These are phyloP conservation scores for Limnothrissa miodon DNA, from an alignment of 2,113 vertebrate species.

Conservation along the genomic window DNA sequence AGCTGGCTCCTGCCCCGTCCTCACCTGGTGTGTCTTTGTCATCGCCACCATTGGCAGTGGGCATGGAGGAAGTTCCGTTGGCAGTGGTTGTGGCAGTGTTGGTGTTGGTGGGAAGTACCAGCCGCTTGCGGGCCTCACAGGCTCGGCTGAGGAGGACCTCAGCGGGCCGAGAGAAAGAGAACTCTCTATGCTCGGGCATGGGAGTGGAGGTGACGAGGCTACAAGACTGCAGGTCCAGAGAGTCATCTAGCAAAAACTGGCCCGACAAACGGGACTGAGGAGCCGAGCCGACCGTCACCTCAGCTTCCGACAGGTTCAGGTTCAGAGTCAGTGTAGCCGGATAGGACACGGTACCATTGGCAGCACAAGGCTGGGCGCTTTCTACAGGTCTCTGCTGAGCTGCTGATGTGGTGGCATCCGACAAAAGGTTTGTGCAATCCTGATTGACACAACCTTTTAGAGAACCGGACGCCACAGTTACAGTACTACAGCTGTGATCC, in stretches of 20 bases:
- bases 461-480: no score
- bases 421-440: not conserved
- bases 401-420: not conserved
- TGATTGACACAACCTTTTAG: not conserved
- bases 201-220: not conserved
- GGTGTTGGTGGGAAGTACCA: not conserved
- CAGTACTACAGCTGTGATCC: no score
- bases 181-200: not conserved
- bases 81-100: not conserved
- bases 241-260: not conserved
- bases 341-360: not conserved
- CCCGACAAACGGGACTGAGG: not conserved
- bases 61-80: not conserved
- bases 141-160: not conserved
- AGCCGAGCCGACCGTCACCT: not conserved
- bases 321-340: not conserved
- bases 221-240: not conserved
- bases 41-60: not conserved
- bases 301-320: not conserved
- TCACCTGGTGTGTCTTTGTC: not conserved
- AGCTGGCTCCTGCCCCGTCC: not conserved
- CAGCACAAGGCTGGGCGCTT: not conserved
- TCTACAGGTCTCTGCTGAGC: not conserved
- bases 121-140: conserved; percentile 2
- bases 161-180: not conserved